Base-by-base conservation (phyloP, 2,888 invertebrate genomes). In the Ormyrus labotus region DNA sequence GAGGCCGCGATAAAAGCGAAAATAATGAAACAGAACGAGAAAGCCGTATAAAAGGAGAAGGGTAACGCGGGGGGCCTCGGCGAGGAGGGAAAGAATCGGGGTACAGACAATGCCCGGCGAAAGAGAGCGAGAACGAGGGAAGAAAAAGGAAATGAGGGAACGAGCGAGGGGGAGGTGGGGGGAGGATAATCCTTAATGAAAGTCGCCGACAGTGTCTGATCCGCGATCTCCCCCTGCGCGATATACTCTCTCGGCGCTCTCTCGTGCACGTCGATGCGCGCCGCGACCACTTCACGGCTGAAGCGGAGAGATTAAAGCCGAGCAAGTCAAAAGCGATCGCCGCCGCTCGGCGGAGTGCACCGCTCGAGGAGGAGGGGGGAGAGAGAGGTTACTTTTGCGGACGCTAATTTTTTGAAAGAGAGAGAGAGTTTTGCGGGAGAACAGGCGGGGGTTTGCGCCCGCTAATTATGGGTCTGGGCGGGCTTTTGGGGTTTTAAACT, bases 161-260 rank as follows among this genome's bases (percentile, higher is more conserved):
- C 19, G 19, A 19, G 19, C 19, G 19, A 19, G 19, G 1, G 19
- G 19, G 19, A 1, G 19, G 13, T 13, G 13, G 19, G 19, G 83
- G 81, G 79, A 83, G 82, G 84, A 83, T 85, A 85, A 85, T 84
- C 85, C 83, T 83, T 84, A 83, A 85, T 85, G 85, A 84, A 84
- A 84, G 84, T 84, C 83, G 79, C 82, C 83, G 84, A 84, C 84
- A 83, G 81, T 83, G 83, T 84, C 84, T 84, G 85, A 84, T 85
- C 84, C 84, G 78, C 82, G 84, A 83, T 84, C 82, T 81, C 79
- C 70, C 47, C 55, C 8, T 60, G 1, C 45, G 19, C 50, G 10
- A 11, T 67, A 72, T 19, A 19, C 1, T 1, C 19, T 19, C 81
- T 81, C 81, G 64, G 57, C 48, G 47, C 5, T 50, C 51, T 50